A percentile compares a stretch with the other conserved stretches of the same genome.
Evolutionary conservation across 2,797 vertebrate species (phyloP).

Genomic region (Apodemus agrarius): DNA sequence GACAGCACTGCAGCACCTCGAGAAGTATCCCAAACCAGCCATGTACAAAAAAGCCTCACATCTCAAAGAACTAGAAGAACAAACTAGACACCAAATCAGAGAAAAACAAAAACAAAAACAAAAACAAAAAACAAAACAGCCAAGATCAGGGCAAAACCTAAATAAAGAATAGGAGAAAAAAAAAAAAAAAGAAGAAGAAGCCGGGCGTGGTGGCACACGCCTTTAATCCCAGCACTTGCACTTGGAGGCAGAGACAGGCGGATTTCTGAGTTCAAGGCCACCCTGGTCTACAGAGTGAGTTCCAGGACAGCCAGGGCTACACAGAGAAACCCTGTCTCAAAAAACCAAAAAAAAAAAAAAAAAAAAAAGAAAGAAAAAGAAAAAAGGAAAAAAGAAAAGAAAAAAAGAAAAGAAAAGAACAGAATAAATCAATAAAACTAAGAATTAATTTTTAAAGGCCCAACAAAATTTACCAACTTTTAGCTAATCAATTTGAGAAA

Average conservation of each 20-base stretch:
- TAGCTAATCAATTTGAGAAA: not conserved
- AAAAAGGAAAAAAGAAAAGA: too few species aligned
- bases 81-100: not conserved
- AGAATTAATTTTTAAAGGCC: not conserved
- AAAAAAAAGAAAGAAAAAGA: too few species aligned
- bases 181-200: too few species aligned
- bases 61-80: not conserved
- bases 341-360: too few species aligned
- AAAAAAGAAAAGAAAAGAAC: not conserved
- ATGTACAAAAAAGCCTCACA: not conserved
- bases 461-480: conserved; percentile 3
- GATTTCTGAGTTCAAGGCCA: too few species aligned
- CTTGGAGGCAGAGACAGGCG: too few species aligned
- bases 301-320: too few species aligned
- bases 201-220: too few species aligned
- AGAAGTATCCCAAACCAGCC: not conserved
- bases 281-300: too few species aligned
- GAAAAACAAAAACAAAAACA: too few species aligned
- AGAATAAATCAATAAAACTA: conserved; percentile 6
- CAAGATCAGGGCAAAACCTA: not conserved
- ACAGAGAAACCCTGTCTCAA: too few species aligned
- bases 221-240: too few species aligned
- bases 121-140: not conserved
- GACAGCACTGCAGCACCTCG: not conserved
- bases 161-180: not conserved